phyloP scores from a whole-genome alignment of 1,140 invertebrate genomes.

The Cherax destructor region DNA sequence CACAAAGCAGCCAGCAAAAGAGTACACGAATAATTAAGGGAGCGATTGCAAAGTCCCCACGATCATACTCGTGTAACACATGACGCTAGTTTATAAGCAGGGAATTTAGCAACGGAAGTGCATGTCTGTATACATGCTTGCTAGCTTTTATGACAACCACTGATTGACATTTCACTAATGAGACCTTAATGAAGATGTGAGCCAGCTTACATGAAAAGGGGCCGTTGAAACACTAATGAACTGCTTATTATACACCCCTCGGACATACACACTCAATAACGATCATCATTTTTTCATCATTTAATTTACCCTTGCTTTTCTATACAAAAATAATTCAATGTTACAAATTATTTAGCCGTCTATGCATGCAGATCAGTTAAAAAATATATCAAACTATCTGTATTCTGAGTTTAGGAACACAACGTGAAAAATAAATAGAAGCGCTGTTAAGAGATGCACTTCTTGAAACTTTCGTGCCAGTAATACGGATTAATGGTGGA shows the following conservation, averaged over 20 bases:
- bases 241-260: neutral
- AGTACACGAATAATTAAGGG: neutral
- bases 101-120: neutral
- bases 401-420: too few species aligned
- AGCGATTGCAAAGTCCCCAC: neutral
- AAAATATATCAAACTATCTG: too few species aligned
- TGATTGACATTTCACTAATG: constrained; percentile 17
- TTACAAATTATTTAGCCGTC: too few species aligned
- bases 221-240: neutral
- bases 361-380: too few species aligned
- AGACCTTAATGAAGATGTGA: neutral
- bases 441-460: too few species aligned
- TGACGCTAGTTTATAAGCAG: constrained; percentile 1
- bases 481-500: too few species aligned
- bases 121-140: neutral
- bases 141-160: neutral
- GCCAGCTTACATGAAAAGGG: neutral
- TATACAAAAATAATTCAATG: too few species aligned
- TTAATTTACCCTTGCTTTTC: too few species aligned
- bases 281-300: too few species aligned
- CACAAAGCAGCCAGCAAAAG: neutral
- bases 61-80: neutral
- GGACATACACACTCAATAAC: neutral
- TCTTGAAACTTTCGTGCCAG: too few species aligned
- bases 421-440: too few species aligned